Conservation (phyloP, 2,113 vertebrate species). For the Todiramphus chloris region DNA sequence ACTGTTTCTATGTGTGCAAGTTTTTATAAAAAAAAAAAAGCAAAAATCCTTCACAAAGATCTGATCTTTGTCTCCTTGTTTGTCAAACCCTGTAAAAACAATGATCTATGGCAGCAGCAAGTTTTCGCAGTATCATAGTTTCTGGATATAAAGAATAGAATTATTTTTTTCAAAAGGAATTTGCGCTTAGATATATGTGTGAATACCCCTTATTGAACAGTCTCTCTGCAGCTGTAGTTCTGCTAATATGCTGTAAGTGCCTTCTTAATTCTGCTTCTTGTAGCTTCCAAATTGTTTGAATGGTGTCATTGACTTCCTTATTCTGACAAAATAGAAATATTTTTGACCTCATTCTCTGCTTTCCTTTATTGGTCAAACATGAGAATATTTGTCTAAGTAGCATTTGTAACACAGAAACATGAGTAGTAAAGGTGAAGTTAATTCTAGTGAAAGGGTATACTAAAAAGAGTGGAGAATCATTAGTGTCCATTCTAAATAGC, state of each 20-base stretch:
- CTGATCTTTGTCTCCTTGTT: neutral
- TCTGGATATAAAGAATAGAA: neutral
- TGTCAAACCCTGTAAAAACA: neutral
- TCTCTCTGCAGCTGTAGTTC: neutral
- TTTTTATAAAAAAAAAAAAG: too few relatives aligned
- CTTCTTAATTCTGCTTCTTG: neutral
- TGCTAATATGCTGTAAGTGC: neutral
- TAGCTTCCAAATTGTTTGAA: neutral
- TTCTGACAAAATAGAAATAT: neutral
- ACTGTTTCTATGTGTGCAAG: neutral
- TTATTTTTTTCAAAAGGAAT: neutral
- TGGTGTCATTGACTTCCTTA: neutral
- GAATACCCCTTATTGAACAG: neutral
- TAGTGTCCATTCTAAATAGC: neutral
- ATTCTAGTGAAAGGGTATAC: neutral
- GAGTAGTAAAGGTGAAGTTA: neutral
- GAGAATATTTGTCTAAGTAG: neutral
- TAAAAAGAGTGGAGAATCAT: neutral
- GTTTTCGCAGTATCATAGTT: neutral
- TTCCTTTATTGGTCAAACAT: neutral
- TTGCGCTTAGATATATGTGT: neutral
- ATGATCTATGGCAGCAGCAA: neutral
- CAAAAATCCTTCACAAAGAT: neutral
- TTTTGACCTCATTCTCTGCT: neutral
- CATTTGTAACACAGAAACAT: neutral